Base-by-base conservation (phyloP, 1,140 invertebrate species). In the Harlomillsia oculata region DNA sequence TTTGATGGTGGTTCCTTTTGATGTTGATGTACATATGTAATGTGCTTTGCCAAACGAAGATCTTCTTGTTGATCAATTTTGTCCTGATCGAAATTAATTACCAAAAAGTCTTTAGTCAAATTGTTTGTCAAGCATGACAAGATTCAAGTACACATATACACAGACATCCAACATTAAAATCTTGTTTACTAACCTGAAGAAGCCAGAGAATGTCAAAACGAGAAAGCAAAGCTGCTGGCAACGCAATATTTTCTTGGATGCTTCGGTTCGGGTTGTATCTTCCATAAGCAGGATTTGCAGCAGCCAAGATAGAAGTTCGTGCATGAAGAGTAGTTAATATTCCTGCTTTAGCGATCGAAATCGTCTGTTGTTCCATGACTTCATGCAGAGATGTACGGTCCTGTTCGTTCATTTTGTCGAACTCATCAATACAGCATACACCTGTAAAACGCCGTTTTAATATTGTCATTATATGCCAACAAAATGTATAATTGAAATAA, bases 281-380 rank as follows among this genome's bases (percentile, higher is more conserved):
- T 11, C 97, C 97, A 72, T 90, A 99, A 1, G 92, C 92, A 16
- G 97, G 97, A 81, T 99, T 99, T 9, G 97, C 97, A 2, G 97
- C 97, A 8, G 96, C 96, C 62, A 99, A 75, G 68, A 99, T 99
- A 1, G 95, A 95, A 6, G 95, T 90, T 60, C 95, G 80, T 0
- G 95, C 95, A 76, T 99, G 98, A 18, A 99, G 72, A 28, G 88
- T 91, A 0, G 96, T 97, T 85, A 98, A 91, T 63, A 99, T 98
- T 44, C 96, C 96, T 44, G 95, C 96, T 82, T 99, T 99, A 11
- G 97, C 95, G 70, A 99, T 98, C 39, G 93, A 97, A 62, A 99
- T 97, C 1, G 97, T 99, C 74, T 99, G 97, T 69, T 99, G 97
- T 77, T 99, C 97, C 97, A 99, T 99, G 5, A 95, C 92, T 75